Conservation (phyloP, 2,113 vertebrate genomes). For the Tragelaphus strepsiceros region DNA sequence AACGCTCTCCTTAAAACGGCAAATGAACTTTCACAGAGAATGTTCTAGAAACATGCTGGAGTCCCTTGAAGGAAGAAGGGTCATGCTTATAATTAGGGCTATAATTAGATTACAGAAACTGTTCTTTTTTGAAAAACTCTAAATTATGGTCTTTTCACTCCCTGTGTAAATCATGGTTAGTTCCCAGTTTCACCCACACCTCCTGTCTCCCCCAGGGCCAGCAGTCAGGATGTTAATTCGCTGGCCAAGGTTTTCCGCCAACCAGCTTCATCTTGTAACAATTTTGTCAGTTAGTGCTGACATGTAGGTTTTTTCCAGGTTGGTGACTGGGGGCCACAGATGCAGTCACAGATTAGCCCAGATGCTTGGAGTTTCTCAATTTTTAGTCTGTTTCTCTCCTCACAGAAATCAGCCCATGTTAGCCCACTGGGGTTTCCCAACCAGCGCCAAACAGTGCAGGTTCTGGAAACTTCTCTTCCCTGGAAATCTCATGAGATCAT, state of each 20-base stretch:
- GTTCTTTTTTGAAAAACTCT: neutral
- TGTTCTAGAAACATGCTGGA: neutral
- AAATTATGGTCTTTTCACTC: neutral
- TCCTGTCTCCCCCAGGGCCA: neutral
- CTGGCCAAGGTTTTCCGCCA: neutral
- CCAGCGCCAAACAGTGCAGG: neutral
- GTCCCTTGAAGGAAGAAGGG: constrained; percentile 12
- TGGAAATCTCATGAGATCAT: neutral
- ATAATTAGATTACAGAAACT: neutral
- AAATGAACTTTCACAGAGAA: neutral
- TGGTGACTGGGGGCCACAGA: neutral
- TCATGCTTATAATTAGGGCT: neutral
- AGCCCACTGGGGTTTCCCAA: neutral
- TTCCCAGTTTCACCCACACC: neutral
- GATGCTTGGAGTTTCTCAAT: neutral
- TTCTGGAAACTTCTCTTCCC: neutral
- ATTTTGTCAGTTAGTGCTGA: neutral
- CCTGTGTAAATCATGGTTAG: neutral
- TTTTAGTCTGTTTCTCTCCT: neutral
- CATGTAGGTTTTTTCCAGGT: neutral
- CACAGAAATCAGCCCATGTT: neutral
- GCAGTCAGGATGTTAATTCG: neutral
- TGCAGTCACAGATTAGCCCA: neutral
- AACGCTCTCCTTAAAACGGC: neutral
- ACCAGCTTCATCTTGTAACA: neutral